Percentiles rank a stretch among this genome's conserved stretches.
These are phyloP conservation scores for Scotopteryx bipunctaria DNA, from an alignment of 2,888 invertebrate genomes.

Conservation along the genomic window DNA sequence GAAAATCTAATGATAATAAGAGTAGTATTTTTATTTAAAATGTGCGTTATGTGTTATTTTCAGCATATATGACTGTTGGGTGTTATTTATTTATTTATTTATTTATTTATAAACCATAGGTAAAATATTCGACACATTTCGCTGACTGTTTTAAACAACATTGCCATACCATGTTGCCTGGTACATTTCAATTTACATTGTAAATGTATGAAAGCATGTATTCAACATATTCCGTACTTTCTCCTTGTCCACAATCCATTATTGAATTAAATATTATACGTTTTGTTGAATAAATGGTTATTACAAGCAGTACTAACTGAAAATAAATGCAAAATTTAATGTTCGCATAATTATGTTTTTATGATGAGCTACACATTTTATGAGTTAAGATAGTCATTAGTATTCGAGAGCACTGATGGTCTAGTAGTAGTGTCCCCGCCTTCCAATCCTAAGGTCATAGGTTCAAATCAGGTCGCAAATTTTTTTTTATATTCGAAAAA, in stretches of 20 bases:
- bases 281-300: constrained; percentile 13
- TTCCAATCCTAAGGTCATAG: too few relatives aligned
- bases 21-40: too few relatives aligned
- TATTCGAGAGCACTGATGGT: too few relatives aligned
- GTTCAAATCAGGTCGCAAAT: too few relatives aligned
- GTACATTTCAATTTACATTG: constrained; percentile 31
- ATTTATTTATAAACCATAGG: too few relatives aligned
- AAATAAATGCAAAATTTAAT: not conserved
- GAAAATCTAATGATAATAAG: too few relatives aligned
- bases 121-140: not conserved
- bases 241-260: constrained; percentile 26
- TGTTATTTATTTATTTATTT: too few relatives aligned
- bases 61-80: too few relatives aligned
- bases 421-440: too few relatives aligned
- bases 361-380: not conserved
- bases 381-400: too few relatives aligned
- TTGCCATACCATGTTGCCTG: constrained; percentile 29
- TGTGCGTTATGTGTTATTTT: too few relatives aligned
- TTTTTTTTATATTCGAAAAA: too few relatives aligned
- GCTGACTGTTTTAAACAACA: constrained; percentile 5
- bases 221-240: constrained; percentile 24
- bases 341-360: not conserved
- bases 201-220: constrained; percentile 30
- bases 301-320: constrained; percentile 5
- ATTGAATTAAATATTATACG: constrained; percentile 30